Evolutionary conservation across 2,113 vertebrate genomes (phyloP).

Genomic region (Corythornis madagascariensis): DNA sequence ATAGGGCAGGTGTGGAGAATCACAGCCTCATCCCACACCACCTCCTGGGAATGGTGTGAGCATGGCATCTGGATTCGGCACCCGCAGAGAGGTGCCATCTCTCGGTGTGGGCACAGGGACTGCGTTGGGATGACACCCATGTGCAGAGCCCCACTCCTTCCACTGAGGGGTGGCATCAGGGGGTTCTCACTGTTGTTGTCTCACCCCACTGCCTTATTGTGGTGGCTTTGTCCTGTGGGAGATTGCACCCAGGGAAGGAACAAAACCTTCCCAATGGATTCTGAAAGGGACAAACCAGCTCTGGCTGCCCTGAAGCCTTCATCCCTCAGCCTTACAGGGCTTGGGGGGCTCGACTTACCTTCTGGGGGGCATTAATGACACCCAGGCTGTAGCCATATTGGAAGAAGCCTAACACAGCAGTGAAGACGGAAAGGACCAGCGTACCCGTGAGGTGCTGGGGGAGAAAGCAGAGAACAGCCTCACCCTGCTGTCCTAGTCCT

Average conservation of each 20-base stretch:
- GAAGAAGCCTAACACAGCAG: constrained; percentile 87
- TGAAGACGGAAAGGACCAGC: constrained; percentile 85
- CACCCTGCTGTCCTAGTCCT: neutral
- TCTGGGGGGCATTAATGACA: constrained; percentile 94
- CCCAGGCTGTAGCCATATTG: constrained; percentile 94
- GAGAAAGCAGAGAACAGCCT: neutral
- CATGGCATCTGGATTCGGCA: fast-evolving
- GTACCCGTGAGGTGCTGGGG: constrained; percentile 84
- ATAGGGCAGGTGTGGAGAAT: neutral
- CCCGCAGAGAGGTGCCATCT: fast-evolving
- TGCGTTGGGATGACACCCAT: fast-evolving
- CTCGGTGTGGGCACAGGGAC: neutral
- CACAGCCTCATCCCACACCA: fast-evolving
- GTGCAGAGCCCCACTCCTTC: neutral
- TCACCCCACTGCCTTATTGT: fast-evolving
- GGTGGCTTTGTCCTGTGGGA: neutral
- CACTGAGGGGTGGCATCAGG: fast-evolving
- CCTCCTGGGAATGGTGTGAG: fast-evolving
- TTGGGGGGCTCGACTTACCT: constrained; percentile 74
- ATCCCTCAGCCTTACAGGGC: neutral
- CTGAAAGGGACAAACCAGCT: neutral
- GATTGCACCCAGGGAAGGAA: neutral
- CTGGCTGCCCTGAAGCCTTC: neutral
- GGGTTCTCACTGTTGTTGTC: fast-evolving
- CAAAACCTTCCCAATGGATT: neutral